Evolutionary conservation across 1,140 invertebrate species (phyloP).

Genomic region (Orius insidiosus): DNA sequence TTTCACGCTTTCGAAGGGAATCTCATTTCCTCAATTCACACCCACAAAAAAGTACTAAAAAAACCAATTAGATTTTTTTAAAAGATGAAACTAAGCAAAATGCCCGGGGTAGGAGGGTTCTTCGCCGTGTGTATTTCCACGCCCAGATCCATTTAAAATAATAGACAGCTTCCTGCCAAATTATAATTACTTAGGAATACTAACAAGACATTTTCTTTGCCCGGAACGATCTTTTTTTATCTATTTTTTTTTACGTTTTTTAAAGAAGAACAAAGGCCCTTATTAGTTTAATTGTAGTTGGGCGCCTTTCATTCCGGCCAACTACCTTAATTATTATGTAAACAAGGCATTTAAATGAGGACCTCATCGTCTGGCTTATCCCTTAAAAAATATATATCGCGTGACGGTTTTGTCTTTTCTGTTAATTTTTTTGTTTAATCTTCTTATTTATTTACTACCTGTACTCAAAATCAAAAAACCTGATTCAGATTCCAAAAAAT

Average conservation of each 20-base stretch:
- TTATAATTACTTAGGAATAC: constrained; percentile 9
- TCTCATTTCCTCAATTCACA: neutral
- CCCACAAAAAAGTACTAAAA: neutral
- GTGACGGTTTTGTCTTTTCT: too few species aligned
- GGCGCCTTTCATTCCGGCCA: constrained; percentile 2
- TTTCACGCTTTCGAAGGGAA: neutral
- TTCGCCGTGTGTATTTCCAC: constrained; percentile 8
- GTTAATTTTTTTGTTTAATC: too few species aligned
- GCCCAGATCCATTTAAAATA: constrained; percentile 5
- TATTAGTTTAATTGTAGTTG: constrained; percentile 9
- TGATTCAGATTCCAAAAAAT: too few species aligned
- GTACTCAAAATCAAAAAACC: too few species aligned
- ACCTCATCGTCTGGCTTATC: too few species aligned
- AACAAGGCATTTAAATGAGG: neutral
- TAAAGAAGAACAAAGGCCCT: neutral
- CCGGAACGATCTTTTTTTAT: neutral
- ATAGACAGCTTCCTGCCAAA: constrained; percentile 9
- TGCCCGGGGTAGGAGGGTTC: constrained; percentile 4
- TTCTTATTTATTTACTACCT: too few species aligned
- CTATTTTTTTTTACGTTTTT: neutral
- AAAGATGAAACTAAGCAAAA: neutral
- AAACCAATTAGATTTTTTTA: neutral
- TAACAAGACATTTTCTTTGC: constrained; percentile 7
- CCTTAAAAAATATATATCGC: too few species aligned
- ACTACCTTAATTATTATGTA: constrained; percentile 10